These are phyloP conservation scores for Leucosticte australis DNA, from an alignment of 2,113 vertebrate species.

Conservation along the genomic window DNA sequence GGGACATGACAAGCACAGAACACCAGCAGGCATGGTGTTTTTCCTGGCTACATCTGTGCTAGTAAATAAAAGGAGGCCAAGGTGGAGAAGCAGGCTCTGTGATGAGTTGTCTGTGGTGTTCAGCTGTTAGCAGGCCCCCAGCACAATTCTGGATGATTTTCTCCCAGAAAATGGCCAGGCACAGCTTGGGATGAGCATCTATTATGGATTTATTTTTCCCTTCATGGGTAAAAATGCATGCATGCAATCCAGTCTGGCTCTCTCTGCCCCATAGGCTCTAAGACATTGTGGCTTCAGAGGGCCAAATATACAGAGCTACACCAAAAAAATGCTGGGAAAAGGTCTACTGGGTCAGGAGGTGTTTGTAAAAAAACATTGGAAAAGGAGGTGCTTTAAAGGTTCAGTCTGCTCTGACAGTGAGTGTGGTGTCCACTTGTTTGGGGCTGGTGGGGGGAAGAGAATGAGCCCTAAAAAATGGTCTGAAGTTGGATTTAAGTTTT, in stretches of 20 bases:
- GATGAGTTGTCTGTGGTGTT: neutral
- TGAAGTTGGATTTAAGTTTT: neutral
- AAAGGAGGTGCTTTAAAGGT: neutral
- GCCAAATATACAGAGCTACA: neutral
- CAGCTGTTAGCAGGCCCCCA: neutral
- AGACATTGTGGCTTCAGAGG: neutral
- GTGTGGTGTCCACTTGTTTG: neutral
- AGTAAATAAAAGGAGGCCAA: conserved; percentile 5
- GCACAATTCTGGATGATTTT: neutral
- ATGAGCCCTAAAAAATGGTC: neutral
- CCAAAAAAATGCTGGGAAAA: neutral
- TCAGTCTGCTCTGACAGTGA: neutral
- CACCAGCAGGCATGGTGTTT: neutral
- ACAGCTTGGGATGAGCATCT: neutral
- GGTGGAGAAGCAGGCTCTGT: neutral
- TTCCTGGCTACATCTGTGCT: conserved; percentile 7
- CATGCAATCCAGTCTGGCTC: neutral
- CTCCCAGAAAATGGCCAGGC: neutral
- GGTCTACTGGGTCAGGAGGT: neutral
- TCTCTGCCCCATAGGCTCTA: neutral
- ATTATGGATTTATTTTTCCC: neutral
- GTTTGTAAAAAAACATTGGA: neutral
- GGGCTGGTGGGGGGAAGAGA: neutral
- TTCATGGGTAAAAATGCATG: neutral
- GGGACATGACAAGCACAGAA: neutral